Evolutionary conservation across 2,888 invertebrate genomes (phyloP), one percentile per base, ranked within the genome.

Genomic region (Protonemura montana): DNA sequence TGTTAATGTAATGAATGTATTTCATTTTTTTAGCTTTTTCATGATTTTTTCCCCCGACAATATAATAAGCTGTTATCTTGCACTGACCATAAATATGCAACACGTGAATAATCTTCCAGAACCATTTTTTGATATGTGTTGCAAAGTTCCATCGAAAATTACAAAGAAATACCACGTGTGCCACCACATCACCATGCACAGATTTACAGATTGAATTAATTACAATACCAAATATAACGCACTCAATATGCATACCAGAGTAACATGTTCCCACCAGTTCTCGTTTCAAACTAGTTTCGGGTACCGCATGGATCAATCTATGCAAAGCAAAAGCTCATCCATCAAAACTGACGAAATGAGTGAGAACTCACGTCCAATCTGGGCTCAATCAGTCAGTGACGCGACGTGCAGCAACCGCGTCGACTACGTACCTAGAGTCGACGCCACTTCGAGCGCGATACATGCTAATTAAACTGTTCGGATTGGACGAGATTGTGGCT

Each of bases 291-390:
- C 35, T 59, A 59, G 59, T 59, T 59, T 59, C 21, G 59, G 35
- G 59, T 21, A 59, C 59, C 59, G 59, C 59, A 21, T 59, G 59
- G 59, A 59, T 59, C 59, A 59, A 59, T 59, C 59, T 59, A 59
- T 59, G 59, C 59, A 7, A 59, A 59, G 59, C 21, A 59, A 59
- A 59, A 59, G 59, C 59, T 59, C 59, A 59, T 59, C 59, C 59
- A 59, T 59, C 59, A 59, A 59, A 59, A 59, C 59, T 59, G 59
- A 59, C 59, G 59, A 59, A 59, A 59, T 59, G 59, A 59, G 59
- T 59, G 7, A 21, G 21, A 59, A 7, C 59, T 3, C 59, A 7
- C 59, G 59, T 59, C 59, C 59, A 59, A 59, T 59, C 59, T 59
- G 59, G 7, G 21, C 59, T 13, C 59, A 59, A 59, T 59, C 59